Evolutionary conservation across 2,888 invertebrate species (phyloP).

Genomic region (Cremastobaeus sp.): DNA sequence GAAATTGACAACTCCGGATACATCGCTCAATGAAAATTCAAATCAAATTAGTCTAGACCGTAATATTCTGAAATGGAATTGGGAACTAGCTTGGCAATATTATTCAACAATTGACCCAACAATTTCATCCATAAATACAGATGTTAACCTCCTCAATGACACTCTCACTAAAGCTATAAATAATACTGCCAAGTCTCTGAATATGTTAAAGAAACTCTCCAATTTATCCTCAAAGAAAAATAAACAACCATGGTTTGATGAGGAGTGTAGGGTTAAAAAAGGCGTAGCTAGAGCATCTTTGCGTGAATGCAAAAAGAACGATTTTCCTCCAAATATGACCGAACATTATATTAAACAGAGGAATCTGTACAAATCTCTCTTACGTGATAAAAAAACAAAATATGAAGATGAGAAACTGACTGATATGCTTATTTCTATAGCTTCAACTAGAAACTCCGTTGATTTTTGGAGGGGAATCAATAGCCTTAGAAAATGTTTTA

Average conservation of each 20-base stretch:
- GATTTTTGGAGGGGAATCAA: too few relatives aligned
- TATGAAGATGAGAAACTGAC: too few relatives aligned
- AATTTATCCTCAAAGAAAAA: neutral
- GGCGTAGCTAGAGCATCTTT: neutral
- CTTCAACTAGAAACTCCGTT: neutral
- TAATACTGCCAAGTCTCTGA: neutral
- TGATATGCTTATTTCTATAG: neutral
- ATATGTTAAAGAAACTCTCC: too few relatives aligned
- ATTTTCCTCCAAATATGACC: neutral
- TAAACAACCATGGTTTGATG: slow-evolving; percentile 18
- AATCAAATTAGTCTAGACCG: neutral
- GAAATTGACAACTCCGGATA: too few relatives aligned
- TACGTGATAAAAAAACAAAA: neutral
- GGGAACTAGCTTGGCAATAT: too few relatives aligned
- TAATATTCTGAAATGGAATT: neutral
- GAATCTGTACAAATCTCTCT: neutral
- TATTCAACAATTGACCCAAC: too few relatives aligned
- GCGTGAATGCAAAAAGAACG: neutral
- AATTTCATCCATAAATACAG: too few relatives aligned
- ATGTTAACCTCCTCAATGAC: too few relatives aligned
- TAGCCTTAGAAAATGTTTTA: too few relatives aligned
- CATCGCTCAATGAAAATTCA: neutral
- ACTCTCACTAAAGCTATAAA: neutral
- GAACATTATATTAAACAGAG: neutral
- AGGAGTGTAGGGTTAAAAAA: neutral